Base-by-base conservation (phyloP, 2,113 vertebrate genomes). In the Colossoma macropomum region DNA sequence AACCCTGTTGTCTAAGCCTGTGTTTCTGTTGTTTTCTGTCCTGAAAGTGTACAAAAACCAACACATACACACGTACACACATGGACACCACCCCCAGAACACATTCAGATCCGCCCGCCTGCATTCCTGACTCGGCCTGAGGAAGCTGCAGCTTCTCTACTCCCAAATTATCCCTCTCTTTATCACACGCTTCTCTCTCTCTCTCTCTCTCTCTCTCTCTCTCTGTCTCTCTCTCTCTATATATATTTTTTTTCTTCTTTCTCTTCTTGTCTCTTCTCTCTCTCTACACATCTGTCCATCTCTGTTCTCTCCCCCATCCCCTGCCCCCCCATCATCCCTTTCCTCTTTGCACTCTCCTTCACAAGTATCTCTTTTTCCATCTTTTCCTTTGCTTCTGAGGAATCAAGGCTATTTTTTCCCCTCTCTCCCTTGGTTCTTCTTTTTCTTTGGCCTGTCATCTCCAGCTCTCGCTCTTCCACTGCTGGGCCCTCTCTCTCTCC, bases 61-160 rank as follows among this genome's bases (percentile, higher is more conserved):
- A 83, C 92, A 90, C 90, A 90, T 87, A 90, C 86, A 91, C 84
- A 90, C 70, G 87, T 88, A 90, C 88, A 88, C 86, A 91, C 75
- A 88, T 89, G 89, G 87, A 88, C 92, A 87, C 92, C 89, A 85
- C 89, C 86, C 87, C 90, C 88, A 89, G 89, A 93, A 94, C 93
- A 90, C 90, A 84, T 91, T 87, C 83, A 88, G 85, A 92, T 89
- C 92, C 91, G 94, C 92, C 94, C 92, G 93, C 87, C 88, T 88
- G 90, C 95, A 95, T 96, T 95, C 93, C 94, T 92, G 79, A 89
- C 93, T 89, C 88, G 91, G 85, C 89, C 91, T 90, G 89, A 92
- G 52, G 89, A 94, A 95, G 90, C 92, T 93, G 93, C 92, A 86
- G 88, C 90, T 90, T 89, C 89, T 90, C 87, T 93, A 89, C 92